Base-by-base conservation (phyloP, 2,113 vertebrate species). In the Cyprinodon variegatus region DNA sequence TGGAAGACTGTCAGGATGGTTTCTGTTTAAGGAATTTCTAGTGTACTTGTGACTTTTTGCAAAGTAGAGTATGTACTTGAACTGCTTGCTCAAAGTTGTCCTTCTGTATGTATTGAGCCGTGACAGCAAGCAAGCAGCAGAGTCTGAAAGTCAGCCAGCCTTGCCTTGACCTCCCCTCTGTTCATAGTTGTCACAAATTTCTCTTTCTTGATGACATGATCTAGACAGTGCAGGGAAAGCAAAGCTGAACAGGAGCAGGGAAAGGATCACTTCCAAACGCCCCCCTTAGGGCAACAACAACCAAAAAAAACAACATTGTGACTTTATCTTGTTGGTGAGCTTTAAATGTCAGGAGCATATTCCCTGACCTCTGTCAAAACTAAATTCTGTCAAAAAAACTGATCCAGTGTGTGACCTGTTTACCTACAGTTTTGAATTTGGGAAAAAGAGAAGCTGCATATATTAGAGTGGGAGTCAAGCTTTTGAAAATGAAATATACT, bases 341-440 rank as follows among this genome's bases (percentile, higher is more conserved):
- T 78, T 79, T 74, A 83, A 85, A 86, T 88, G 86, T 85, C 88
- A 86, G 77, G 64, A 84, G 70, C 43, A 72, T 57, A 75, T 84
- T 81, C 57, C 12, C 68, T 65, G 72, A 83, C 77, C 69, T 41
- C 70, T 86, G 76, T 85, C 87, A 78, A 68, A 79, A 77, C 41
- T 59, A 74, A 78, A 81, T n/a, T 9, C 72, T 38, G 68, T 83
- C 81, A 83, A 68, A 82, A 68, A 39, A 87, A 65, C 50, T 41
- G 64, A 61, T 74, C 57, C 2, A 12, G 82, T n/a, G 50, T n/a
- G 20, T 57, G 50, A 83, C 75, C 67, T 65, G 68, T 72, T 29
- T 69, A 48, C 36, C 39, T 61, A 63, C 15, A 20, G 38, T 69
- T 57, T 57, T n/a, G 2, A 20, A 57, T n/a, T n/a, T 7, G n/a